Evolutionary conservation across 2,113 vertebrate species (phyloP).

Genomic region (Oplegnathus fasciatus): DNA sequence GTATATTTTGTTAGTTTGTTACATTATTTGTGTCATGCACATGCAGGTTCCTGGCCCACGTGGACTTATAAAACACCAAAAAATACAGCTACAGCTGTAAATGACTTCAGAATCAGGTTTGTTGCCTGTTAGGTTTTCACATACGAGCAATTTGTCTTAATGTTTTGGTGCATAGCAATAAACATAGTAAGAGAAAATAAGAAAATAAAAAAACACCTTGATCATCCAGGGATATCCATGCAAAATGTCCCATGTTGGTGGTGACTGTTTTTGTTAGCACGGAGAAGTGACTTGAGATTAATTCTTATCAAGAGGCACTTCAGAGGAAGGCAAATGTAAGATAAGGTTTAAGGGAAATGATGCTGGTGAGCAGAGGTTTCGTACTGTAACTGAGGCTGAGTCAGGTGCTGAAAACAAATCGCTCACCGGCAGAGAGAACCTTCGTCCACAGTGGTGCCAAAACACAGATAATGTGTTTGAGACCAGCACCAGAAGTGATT

Average conservation of each 20-base stretch:
- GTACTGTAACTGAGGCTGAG: neutral
- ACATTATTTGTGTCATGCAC: no score
- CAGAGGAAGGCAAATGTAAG: neutral
- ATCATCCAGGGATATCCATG: neutral
- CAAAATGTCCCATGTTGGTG: neutral
- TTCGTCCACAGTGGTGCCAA: neutral
- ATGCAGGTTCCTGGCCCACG: no score
- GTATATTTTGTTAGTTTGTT: neutral
- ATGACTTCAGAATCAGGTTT: no score
- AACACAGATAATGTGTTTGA: constrained; percentile 25
- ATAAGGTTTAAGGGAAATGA: neutral
- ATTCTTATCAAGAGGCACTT: neutral
- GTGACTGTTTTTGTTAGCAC: no score
- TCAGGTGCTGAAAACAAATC: constrained; percentile 29
- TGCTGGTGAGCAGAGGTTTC: neutral
- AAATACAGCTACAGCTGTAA: no score
- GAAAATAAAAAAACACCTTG: no score
- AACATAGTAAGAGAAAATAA: no score
- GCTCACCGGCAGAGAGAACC: neutral
- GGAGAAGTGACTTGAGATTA: neutral
- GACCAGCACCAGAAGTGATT: constrained; percentile 22
- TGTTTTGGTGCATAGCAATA: no score
- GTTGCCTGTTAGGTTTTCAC: no score
- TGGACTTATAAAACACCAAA: no score
- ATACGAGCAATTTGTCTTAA: no score